Conservation (phyloP, 2,888 invertebrate genomes). For the Leptothorax acervorum region DNA sequence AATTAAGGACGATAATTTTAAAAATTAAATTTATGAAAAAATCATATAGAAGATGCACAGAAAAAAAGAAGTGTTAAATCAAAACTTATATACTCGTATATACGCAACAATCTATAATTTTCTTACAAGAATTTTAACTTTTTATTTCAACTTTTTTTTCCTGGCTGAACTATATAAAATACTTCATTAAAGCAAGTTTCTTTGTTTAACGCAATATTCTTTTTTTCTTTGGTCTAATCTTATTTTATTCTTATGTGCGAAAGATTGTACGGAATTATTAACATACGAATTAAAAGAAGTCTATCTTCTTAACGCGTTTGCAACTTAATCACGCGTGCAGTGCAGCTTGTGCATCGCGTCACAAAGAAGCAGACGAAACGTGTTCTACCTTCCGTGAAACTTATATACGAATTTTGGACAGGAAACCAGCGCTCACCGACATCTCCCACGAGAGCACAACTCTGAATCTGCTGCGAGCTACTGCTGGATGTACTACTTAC, state of each 20-base stretch:
- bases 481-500: constrained; percentile 45
- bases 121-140: too few species aligned
- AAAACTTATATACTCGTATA: too few species aligned
- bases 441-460: constrained; percentile 51
- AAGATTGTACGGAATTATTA: neutral
- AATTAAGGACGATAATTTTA: neutral
- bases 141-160: too few species aligned
- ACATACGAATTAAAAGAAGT: neutral
- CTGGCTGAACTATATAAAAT: too few species aligned
- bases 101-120: too few species aligned
- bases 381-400: constrained; percentile 55
- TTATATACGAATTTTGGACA: constrained; percentile 62
- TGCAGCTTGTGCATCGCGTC: neutral
- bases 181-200: too few species aligned
- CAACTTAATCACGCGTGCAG: constrained; percentile 7
- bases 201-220: too few species aligned
- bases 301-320: neutral
- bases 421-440: constrained; percentile 38
- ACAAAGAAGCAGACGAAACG: constrained; percentile 12
- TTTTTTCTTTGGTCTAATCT: too few species aligned
- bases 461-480: constrained; percentile 39
- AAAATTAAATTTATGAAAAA: neutral
- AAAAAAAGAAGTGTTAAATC: too few species aligned
- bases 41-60: neutral
- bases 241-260: neutral